These are phyloP conservation scores for Trissonchulus latispiculum DNA, from an alignment of 2,888 invertebrate genomes.

Conservation along the genomic window DNA sequence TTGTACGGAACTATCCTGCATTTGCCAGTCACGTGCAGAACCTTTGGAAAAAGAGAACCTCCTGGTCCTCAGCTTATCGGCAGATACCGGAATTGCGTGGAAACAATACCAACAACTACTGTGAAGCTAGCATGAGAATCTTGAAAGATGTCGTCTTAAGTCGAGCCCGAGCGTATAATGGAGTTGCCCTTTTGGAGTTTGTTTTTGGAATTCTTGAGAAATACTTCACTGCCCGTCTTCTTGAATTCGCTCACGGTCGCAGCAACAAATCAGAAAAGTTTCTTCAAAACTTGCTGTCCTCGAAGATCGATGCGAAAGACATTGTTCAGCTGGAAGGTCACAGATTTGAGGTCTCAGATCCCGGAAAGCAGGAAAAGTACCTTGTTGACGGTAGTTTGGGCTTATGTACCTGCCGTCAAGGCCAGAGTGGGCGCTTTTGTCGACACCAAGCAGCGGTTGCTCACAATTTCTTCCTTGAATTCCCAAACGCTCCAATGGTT, in stretches of 20 bases:
- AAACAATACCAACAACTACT: background rate
- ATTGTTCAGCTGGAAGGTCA: background rate
- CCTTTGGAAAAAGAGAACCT: background rate
- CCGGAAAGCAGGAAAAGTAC: background rate
- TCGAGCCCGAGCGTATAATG: background rate
- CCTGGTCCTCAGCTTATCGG: background rate
- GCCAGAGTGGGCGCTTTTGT: background rate
- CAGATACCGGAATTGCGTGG: too few relatives aligned
- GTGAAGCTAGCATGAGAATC: background rate
- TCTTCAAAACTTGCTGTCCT: background rate
- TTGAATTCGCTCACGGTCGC: background rate
- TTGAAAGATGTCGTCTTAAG: background rate
- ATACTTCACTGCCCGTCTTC: background rate
- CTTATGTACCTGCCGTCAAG: background rate
- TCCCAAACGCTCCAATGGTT: background rate
- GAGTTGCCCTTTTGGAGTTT: background rate
- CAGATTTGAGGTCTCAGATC: background rate
- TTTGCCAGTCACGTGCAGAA: background rate
- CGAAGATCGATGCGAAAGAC: background rate
- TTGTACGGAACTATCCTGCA: background rate
- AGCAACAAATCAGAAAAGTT: background rate
- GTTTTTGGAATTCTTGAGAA: background rate
- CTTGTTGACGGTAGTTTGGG: background rate
- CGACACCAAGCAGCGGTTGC: background rate
- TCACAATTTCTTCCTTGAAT: background rate